Evolutionary conservation across 2,113 vertebrate genomes (phyloP).

Genomic region (Zapornia atra): DNA sequence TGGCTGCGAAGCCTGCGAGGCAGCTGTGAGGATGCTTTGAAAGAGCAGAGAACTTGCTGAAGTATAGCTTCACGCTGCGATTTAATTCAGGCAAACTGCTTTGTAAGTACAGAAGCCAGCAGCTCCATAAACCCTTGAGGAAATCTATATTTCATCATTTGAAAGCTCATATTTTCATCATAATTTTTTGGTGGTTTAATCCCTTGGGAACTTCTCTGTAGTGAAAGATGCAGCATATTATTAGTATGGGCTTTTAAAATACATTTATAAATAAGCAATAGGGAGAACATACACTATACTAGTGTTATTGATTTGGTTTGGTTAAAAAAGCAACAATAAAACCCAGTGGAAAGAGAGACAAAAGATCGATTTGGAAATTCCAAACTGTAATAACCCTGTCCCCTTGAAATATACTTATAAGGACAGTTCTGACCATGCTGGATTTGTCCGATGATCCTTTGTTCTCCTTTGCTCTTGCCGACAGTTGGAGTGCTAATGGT

Average conservation of each 20-base stretch:
- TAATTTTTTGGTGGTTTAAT: neutral
- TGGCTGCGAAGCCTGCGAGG: neutral
- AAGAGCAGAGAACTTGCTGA: neutral
- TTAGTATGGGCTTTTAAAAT: neutral
- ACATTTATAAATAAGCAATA: neutral
- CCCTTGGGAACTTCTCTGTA: neutral
- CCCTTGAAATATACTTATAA: neutral
- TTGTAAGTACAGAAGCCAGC: neutral
- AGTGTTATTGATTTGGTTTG: neutral
- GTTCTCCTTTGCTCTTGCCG: neutral
- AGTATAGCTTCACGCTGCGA: neutral
- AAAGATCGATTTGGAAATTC: neutral
- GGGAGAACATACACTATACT: neutral
- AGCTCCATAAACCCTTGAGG: neutral
- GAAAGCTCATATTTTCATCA: neutral
- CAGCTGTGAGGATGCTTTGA: neutral
- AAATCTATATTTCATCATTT: neutral
- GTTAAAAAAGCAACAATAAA: neutral
- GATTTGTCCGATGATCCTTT: neutral
- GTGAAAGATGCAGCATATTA: neutral
- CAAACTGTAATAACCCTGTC: neutral
- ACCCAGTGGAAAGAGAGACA: neutral
- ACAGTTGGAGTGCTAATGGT: neutral
- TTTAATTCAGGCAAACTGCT: neutral
- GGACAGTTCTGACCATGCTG: neutral